These are phyloP conservation scores for Heterodera carotae DNA, from an alignment of 1,140 invertebrate species.

Conservation along the genomic window DNA sequence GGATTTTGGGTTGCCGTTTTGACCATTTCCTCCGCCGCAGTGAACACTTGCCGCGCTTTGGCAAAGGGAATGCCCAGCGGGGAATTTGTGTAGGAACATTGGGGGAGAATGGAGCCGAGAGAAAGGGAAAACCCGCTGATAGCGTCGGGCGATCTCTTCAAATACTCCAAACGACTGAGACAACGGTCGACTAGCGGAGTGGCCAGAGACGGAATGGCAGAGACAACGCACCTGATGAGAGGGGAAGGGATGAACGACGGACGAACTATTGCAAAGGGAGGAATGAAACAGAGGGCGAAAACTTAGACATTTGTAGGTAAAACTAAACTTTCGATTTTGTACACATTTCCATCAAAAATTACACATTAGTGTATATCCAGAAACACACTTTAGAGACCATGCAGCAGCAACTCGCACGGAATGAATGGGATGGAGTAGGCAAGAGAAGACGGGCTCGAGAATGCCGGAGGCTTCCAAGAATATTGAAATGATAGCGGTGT, in stretches of 20 bases:
- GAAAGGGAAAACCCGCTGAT: slow-evolving; percentile 90
- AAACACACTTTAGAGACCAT: slow-evolving; percentile 77
- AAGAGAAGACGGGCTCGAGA: slow-evolving; percentile 75
- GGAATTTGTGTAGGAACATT: slow-evolving; percentile 77
- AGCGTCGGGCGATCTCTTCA: slow-evolving; percentile 87
- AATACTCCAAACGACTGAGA: slow-evolving; percentile 72
- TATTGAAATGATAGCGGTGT: slow-evolving; percentile 85
- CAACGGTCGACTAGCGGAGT: slow-evolving; percentile 84
- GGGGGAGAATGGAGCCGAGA: slow-evolving; percentile 85
- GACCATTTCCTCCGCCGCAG: slow-evolving; percentile 91
- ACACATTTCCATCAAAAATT: too few species aligned
- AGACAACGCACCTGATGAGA: slow-evolving; percentile 74
- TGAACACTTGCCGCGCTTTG: slow-evolving; percentile 81
- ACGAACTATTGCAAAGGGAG: too few species aligned
- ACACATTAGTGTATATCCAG: background rate
- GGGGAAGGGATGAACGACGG: background rate
- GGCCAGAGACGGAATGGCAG: slow-evolving; percentile 88
- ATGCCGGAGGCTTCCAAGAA: slow-evolving; percentile 80
- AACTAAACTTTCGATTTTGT: too few species aligned
- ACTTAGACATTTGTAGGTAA: too few species aligned
- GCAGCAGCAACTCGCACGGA: slow-evolving; percentile 87
- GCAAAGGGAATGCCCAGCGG: slow-evolving; percentile 88
- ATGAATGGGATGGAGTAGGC: slow-evolving; percentile 86
- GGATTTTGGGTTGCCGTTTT: slow-evolving; percentile 89
- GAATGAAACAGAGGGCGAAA: too few species aligned